phyloP scores from a whole-genome alignment of 2,888 invertebrate species.

The Eristalis pertinax region DNA sequence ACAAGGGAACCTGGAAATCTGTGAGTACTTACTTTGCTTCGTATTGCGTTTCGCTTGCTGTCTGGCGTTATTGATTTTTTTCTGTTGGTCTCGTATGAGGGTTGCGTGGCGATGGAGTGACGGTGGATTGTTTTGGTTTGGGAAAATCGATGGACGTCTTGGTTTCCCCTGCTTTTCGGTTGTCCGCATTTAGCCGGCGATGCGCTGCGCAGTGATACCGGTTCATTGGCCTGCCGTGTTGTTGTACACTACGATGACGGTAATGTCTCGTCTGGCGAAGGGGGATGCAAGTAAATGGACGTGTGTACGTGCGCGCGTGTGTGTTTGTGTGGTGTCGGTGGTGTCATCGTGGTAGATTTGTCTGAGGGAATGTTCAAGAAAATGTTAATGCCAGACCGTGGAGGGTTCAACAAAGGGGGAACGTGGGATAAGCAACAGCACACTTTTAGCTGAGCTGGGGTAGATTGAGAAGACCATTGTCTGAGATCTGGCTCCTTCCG shows the following conservation, averaged over 20 bases:
- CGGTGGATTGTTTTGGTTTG: conserved; percentile 20
- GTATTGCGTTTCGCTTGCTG: conserved; percentile 1
- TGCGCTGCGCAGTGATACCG: conserved; percentile 22
- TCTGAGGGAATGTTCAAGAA: not conserved
- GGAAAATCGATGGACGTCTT: conserved; percentile 58
- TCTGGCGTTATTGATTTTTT: conserved; percentile 67
- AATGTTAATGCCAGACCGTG: not conserved
- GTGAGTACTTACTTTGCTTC: conserved; percentile 72
- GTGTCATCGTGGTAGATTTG: not conserved
- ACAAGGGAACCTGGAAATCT: conserved; percentile 75
- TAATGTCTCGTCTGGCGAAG: conserved; percentile 47
- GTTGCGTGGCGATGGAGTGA: not conserved
- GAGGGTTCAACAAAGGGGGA: not conserved
- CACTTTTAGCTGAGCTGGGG: not conserved
- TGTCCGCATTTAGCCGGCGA: conserved; percentile 50
- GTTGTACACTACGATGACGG: conserved; percentile 25
- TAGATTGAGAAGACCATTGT: not conserved
- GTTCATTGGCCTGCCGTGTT: conserved; percentile 64
- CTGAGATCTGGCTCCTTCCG: not conserved
- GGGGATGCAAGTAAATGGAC: conserved; percentile 22
- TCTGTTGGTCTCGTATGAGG: not conserved
- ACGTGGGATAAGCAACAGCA: not conserved
- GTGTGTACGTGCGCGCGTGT: not conserved
- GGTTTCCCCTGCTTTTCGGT: not conserved
- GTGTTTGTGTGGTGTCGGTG: not conserved